Evolutionary conservation across 2,113 vertebrate species (phyloP).

Genomic region (Cyanistes caeruleus): DNA sequence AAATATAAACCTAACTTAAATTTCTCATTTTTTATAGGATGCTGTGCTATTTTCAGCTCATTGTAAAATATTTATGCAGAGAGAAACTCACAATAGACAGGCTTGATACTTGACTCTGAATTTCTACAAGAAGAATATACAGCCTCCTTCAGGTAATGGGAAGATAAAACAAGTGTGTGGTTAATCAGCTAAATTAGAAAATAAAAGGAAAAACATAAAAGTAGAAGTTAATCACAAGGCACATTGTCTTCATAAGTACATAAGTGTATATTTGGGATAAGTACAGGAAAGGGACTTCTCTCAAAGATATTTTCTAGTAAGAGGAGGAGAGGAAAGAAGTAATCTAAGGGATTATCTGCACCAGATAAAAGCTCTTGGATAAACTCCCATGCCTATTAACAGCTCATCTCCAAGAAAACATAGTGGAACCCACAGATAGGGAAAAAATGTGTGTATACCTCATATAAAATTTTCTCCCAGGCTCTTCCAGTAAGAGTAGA

Average conservation of each 20-base stretch:
- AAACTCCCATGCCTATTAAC: conserved; percentile 46
- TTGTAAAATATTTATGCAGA: neutral
- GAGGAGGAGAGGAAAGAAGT: conserved; percentile 14
- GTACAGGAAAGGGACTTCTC: neutral
- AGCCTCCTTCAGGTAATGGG: neutral
- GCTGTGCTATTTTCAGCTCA: neutral
- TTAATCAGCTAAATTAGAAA: neutral
- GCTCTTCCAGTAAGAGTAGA: neutral
- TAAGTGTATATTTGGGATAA: neutral
- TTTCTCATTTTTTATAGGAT: neutral
- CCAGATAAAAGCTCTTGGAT: conserved; percentile 45
- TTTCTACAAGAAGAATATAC: neutral
- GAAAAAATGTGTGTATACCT: neutral
- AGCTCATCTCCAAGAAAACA: conserved; percentile 53
- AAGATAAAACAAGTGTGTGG: neutral
- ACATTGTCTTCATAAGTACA: neutral
- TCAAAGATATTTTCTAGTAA: neutral
- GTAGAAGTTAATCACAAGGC: neutral
- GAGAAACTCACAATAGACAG: neutral
- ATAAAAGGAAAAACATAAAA: neutral
- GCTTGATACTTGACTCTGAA: neutral
- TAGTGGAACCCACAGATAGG: neutral
- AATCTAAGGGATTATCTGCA: conserved; percentile 62
- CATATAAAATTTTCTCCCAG: neutral
- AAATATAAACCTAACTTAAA: neutral